phyloP scores from a whole-genome alignment of 2,888 invertebrate genomes.

The Nudaria mundana region DNA sequence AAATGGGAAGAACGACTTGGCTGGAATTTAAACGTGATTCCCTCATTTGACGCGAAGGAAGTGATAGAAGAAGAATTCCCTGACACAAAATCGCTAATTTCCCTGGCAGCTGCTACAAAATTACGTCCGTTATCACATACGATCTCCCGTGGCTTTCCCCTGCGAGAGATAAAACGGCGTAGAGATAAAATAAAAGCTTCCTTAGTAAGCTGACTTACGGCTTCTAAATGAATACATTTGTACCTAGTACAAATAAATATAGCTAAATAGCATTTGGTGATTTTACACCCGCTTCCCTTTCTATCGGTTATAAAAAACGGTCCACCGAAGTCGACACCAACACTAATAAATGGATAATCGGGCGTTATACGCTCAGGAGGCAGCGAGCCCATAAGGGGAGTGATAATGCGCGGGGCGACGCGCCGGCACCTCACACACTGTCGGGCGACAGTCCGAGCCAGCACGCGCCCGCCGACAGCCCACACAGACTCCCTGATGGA shows the following conservation, averaged over 20 bases:
- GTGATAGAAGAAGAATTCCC: too few relatives aligned
- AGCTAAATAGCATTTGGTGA: conserved; percentile 22
- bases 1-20: too few relatives aligned
- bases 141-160: conserved; percentile 36
- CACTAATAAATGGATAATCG: conserved; percentile 15
- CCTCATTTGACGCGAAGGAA: too few relatives aligned
- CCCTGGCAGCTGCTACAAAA: too few relatives aligned
- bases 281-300: conserved; percentile 20
- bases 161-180: conserved; percentile 30
- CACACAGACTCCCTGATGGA: conserved; percentile 6
- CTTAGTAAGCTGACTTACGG: conserved; percentile 23
- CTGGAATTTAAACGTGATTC: too few relatives aligned
- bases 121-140: too few relatives aligned
- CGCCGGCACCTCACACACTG: conserved; percentile 6
- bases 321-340: conserved; percentile 9
- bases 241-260: conserved; percentile 18
- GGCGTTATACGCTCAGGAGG: conserved; percentile 20
- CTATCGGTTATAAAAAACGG: conserved; percentile 6
- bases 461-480: conserved; percentile 6
- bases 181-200: conserved; percentile 31
- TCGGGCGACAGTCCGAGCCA: conserved; percentile 4
- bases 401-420: too few relatives aligned
- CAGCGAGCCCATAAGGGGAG: conserved; percentile 36
- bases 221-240: conserved; percentile 7
- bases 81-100: too few relatives aligned